Evolutionary conservation across 53 echinoderm and acorn worm species (phyloP).

Genomic region (Arbacia lixula): DNA sequence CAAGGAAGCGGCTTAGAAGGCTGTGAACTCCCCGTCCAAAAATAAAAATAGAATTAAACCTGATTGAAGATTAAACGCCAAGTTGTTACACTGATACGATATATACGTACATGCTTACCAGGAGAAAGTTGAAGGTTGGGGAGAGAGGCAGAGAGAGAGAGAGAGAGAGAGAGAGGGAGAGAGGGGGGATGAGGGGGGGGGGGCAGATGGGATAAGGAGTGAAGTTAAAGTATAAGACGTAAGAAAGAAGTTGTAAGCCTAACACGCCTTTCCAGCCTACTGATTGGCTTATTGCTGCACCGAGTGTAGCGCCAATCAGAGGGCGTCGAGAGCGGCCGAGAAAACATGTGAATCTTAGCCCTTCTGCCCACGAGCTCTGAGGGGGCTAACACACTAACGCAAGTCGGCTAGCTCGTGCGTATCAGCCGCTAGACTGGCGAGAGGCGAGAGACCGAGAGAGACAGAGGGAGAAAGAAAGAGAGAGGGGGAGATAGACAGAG

Average conservation of each 20-base stretch:
- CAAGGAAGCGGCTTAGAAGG: too few relatives aligned
- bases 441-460: constrained; percentile 6
- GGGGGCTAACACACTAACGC: constrained; percentile 10
- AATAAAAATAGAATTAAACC: too few relatives aligned
- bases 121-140: constrained; percentile 13
- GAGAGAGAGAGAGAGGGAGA: neutral
- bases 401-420: constrained; percentile 40
- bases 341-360: constrained; percentile 14
- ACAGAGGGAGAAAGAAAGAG: constrained; percentile 13
- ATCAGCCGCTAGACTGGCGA: neutral
- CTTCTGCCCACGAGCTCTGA: neutral
- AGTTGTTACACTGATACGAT: too few relatives aligned
- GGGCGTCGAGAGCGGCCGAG: constrained; percentile 15
- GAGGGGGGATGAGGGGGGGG: neutral
- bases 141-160: neutral
- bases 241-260: neutral
- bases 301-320: constrained; percentile 32
- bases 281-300: constrained; percentile 49
- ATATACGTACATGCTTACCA: too few relatives aligned
- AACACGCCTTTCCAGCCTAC: neutral
- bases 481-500: constrained; percentile 2
- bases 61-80: too few relatives aligned
- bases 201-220: constrained; percentile 7
- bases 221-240: neutral
- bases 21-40: too few relatives aligned